Base-by-base conservation (phyloP, 2,888 invertebrate genomes). In the Holacanthella duospinosa region DNA sequence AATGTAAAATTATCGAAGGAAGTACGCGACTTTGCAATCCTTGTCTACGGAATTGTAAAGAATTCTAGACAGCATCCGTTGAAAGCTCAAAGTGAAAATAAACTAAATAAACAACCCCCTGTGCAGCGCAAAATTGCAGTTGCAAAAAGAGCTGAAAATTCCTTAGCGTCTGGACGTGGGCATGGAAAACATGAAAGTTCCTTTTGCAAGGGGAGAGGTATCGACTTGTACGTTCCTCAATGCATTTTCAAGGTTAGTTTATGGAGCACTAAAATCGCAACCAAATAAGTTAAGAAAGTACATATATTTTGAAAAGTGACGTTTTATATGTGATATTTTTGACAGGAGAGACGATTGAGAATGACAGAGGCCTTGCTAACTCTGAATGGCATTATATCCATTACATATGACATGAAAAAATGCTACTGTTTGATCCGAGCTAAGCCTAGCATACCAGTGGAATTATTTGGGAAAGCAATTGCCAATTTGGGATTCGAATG, bases 311-410 rank as follows among this genome's bases (percentile, higher is more conserved):
- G 36, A 36, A 6, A 36, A n/a, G n/a, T n/a, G n/a, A n/a, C n/a
- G n/a, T n/a, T n/a, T n/a, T n/a, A n/a, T 36, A 36, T 36, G 6
- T 6, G 36, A 36, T 21, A 29, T 58, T 16, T 59, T 44, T 19
- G 21, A 24, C 24, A 59, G 61, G 36, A 43, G 2, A 61, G 64
- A 2, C 61, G 71, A n/a, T 21, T 60, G 28, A 44, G 55, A n/a
- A 65, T 72, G 2, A 67, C 70, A 1, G 48, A 61, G 9, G 63
- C 64, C 9, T 54, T 72, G 25, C 68, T 69, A 1, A 64, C 61
- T 19, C 60, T 69, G 3, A 60, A 64, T 29, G 72, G 70, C 43
- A 66, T 70, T 21, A 64, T 72, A 25, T 72, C 72, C 0, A 65
- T 72, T 2, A 69, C 72, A 1, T 72, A 65, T 29, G 66, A 69